Percentiles rank a stretch among this genome's conserved stretches.
phyloP scores from a whole-genome alignment of 2,113 vertebrate species.

The Galemys pyrenaicus region DNA sequence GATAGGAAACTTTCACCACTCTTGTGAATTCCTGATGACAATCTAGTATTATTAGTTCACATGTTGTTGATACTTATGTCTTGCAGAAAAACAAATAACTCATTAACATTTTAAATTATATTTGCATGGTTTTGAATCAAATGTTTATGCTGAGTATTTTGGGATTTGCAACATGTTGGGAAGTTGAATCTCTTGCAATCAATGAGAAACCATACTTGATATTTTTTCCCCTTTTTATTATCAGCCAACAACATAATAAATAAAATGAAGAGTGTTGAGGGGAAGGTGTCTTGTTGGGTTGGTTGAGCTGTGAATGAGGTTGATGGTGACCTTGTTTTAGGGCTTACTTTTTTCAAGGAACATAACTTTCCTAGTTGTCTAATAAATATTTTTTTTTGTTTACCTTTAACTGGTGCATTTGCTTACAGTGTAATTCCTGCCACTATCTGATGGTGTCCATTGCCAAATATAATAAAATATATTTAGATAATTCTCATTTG shows the following conservation, averaged over 20 bases:
- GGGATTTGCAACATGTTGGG: not conserved
- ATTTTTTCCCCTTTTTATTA: not conserved
- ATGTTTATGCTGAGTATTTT: not conserved
- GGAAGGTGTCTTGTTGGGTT: not conserved
- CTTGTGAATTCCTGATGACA: not conserved
- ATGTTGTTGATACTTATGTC: not conserved
- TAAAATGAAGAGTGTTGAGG: not conserved
- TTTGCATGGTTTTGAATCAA: conserved; percentile 2
- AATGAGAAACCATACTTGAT: not conserved
- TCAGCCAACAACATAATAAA: not conserved
- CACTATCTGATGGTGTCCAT: not conserved
- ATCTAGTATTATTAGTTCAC: not conserved
- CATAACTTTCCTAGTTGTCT: not conserved
- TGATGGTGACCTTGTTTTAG: not conserved
- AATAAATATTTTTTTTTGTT: not conserved
- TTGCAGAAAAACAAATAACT: conserved; percentile 27
- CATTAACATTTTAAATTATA: not conserved
- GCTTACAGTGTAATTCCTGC: no score
- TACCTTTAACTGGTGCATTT: not conserved
- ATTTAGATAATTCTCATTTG: not conserved
- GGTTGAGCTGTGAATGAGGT: not conserved
- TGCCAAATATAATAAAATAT: not conserved
- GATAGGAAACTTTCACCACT: not conserved
- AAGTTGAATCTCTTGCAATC: not conserved
- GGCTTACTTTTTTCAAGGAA: no score